Evolutionary conservation across 1,140 invertebrate species (phyloP).

Genomic region (Meloidogyne floridensis): DNA sequence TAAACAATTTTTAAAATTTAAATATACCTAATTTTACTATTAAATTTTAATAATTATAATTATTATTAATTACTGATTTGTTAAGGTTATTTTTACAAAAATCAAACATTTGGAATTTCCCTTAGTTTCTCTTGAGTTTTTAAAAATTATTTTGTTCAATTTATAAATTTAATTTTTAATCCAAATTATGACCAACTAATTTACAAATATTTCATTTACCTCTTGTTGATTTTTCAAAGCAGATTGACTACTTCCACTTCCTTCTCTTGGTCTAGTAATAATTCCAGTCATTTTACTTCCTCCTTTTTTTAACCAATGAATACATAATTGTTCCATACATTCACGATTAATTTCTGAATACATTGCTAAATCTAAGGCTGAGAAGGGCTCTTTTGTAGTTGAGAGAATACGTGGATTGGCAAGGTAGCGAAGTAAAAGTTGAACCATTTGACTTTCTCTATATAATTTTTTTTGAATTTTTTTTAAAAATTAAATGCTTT

Average conservation of each 20-base stretch:
- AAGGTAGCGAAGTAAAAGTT: constrained; percentile 21
- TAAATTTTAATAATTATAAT: too few relatives aligned
- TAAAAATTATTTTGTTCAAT: neutral
- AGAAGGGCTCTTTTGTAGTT: constrained; percentile 41
- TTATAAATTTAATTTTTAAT: constrained; percentile 1
- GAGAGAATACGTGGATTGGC: constrained; percentile 33
- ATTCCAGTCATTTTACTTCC: neutral
- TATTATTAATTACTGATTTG: too few relatives aligned
- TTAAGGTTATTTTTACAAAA: too few relatives aligned
- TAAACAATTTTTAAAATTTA: too few relatives aligned
- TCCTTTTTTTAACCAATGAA: constrained; percentile 10
- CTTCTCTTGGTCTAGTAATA: constrained; percentile 1
- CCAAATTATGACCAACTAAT: too few relatives aligned
- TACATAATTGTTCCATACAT: constrained; percentile 1
- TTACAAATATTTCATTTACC: neutral
- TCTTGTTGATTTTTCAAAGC: neutral
- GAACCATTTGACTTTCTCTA: constrained; percentile 40
- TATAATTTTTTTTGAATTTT: neutral
- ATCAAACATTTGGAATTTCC: too few relatives aligned
- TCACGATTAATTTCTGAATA: constrained; percentile 21
- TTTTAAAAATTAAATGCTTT: neutral
- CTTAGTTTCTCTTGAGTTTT: too few relatives aligned
- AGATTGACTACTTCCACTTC: constrained; percentile 6
- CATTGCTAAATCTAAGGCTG: constrained; percentile 32
- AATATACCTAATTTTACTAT: too few relatives aligned